Percentiles rank a stretch among this genome's conserved stretches.
These are phyloP conservation scores for Seira ritae DNA, from an alignment of 2,888 invertebrate genomes.

Conservation along the genomic window DNA sequence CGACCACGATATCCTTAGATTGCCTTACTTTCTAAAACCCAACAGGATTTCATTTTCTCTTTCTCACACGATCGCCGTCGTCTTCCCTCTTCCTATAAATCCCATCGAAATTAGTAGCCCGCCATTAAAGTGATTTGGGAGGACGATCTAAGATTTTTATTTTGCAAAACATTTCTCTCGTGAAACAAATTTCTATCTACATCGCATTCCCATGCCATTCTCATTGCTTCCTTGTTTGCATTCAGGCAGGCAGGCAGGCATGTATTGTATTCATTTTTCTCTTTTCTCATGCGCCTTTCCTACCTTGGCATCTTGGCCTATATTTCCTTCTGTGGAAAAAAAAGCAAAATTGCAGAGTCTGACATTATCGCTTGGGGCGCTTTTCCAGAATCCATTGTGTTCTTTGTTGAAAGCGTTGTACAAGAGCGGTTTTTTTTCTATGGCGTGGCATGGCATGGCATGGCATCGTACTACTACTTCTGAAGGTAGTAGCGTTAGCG, in stretches of 20 bases:
- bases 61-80: too few species aligned
- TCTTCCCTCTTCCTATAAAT: too few species aligned
- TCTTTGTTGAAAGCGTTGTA: conserved; percentile 22
- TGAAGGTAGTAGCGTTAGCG: neutral
- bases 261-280: neutral
- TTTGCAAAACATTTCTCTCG: neutral
- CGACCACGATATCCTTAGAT: too few species aligned
- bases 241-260: neutral
- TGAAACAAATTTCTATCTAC: neutral
- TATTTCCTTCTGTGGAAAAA: conserved; percentile 25
- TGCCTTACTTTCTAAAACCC: too few species aligned
- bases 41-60: too few species aligned
- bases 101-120: too few species aligned
- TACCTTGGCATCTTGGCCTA: conserved; percentile 47
- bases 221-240: neutral
- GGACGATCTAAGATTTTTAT: too few species aligned
- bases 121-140: too few species aligned
- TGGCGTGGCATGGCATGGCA: too few species aligned
- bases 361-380: conserved; percentile 26
- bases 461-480: conserved; percentile 15
- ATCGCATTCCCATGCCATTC: too few species aligned
- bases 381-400: conserved; percentile 39
- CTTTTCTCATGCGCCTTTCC: neutral
- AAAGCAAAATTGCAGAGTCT: neutral
- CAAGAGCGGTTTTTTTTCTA: too few species aligned